A percentile compares a stretch with the other conserved stretches of the same genome.
Conservation (phyloP, 2,888 invertebrate species). For the Metellina segmentata region DNA sequence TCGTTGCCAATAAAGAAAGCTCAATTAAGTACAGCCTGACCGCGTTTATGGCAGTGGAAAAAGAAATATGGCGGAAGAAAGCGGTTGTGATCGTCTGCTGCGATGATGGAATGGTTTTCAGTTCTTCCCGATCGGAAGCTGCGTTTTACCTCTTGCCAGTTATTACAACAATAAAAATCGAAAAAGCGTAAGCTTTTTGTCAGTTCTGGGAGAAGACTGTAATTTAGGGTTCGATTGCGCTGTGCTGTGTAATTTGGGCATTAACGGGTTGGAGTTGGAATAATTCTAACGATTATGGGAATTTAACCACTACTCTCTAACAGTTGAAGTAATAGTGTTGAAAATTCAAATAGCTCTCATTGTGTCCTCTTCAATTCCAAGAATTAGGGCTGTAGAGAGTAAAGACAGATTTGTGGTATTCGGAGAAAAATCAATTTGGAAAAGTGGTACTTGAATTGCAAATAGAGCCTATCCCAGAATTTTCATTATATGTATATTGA, state of each 20-base stretch:
- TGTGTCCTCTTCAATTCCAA: too few relatives aligned
- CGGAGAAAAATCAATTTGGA: too few relatives aligned
- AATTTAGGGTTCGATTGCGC: not conserved
- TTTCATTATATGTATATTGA: too few relatives aligned
- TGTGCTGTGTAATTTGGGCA: not conserved
- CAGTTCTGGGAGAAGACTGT: not conserved
- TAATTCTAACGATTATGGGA: not conserved
- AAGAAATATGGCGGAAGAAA: slow-evolving; percentile 47
- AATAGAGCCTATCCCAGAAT: too few relatives aligned
- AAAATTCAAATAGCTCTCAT: too few relatives aligned
- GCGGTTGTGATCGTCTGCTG: slow-evolving; percentile 1
- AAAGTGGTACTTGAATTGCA: too few relatives aligned
- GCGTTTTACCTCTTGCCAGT: slow-evolving; percentile 5
- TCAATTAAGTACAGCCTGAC: slow-evolving; percentile 39
- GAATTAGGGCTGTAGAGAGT: too few relatives aligned
- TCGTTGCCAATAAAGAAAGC: slow-evolving; percentile 17
- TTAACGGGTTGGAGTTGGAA: not conserved
- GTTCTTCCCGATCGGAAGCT: slow-evolving; percentile 29
- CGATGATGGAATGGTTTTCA: not conserved
- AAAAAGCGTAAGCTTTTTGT: not conserved
- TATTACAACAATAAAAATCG: not conserved
- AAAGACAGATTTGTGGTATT: too few relatives aligned
- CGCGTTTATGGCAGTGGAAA: slow-evolving; percentile 28
- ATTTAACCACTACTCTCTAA: not conserved
- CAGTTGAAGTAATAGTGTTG: too few relatives aligned